phyloP scores from a whole-genome alignment of 53 echinoderm and acorn worm genomes.

The Actinopyga echinites region DNA sequence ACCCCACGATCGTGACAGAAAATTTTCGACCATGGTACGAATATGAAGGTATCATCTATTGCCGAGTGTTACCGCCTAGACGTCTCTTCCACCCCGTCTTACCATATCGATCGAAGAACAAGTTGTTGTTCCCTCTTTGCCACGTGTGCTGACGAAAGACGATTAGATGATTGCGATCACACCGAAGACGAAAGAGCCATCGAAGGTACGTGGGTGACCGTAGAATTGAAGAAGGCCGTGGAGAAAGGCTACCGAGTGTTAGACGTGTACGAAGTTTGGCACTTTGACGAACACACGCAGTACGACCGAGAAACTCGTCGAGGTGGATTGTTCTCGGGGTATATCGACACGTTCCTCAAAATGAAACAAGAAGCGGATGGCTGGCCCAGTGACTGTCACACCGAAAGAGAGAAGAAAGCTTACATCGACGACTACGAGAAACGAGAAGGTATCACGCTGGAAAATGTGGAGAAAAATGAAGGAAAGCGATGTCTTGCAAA shows the following conservation, averaged over 20 bases:
- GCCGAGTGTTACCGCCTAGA: constrained; percentile 62
- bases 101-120: constrained; percentile 45
- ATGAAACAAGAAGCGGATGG: constrained; percentile 68
- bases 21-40: constrained; percentile 39
- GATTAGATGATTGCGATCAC: constrained; percentile 43
- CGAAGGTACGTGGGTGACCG: constrained; percentile 61
- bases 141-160: constrained; percentile 15
- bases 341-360: constrained; percentile 67
- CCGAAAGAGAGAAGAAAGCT: neutral
- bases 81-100: constrained; percentile 59
- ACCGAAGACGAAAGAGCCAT: constrained; percentile 55
- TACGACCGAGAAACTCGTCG: constrained; percentile 50
- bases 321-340: constrained; percentile 59
- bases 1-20: constrained; percentile 60
- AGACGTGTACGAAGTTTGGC: constrained; percentile 68
- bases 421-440: constrained; percentile 47
- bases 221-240: constrained; percentile 67
- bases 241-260: constrained; percentile 51
- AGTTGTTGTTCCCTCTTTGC: constrained; percentile 69
- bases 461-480: constrained; percentile 46
- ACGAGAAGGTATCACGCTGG: constrained; percentile 53
- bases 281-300: constrained; percentile 32
- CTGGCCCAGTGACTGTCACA: constrained; percentile 59
- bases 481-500: constrained; percentile 53
- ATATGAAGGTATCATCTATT: constrained; percentile 57